These are phyloP conservation scores for Serrognathus titanus DNA, from an alignment of 2,888 invertebrate genomes.

Conservation along the genomic window DNA sequence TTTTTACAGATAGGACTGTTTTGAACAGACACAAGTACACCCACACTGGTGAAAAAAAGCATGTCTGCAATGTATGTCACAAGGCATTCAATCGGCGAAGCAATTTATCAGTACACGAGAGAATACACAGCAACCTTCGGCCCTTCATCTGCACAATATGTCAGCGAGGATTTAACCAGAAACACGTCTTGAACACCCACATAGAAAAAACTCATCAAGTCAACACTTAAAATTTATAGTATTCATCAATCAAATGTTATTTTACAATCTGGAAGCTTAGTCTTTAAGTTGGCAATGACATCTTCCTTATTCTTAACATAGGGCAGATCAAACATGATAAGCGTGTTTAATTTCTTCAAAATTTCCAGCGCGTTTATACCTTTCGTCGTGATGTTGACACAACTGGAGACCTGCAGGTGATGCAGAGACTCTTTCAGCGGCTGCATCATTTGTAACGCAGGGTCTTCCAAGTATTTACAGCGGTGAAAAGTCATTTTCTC, in stretches of 20 bases:
- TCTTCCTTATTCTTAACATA: conserved; percentile 62
- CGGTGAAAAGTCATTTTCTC: conserved; percentile 69
- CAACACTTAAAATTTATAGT: too few relatives aligned
- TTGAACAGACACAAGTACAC: neutral
- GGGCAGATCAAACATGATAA: conserved; percentile 64
- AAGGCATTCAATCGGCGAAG: neutral
- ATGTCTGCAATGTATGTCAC: neutral
- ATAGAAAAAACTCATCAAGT: neutral
- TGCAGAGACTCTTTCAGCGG: conserved; percentile 59
- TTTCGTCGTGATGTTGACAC: conserved; percentile 67
- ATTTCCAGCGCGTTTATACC: conserved; percentile 63
- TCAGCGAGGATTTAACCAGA: neutral
- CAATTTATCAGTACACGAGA: neutral
- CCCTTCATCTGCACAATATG: neutral
- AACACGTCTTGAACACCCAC: neutral
- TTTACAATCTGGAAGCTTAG: conserved; percentile 63
- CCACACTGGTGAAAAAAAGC: neutral
- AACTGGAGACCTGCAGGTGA: conserved; percentile 70
- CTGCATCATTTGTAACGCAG: conserved; percentile 61
- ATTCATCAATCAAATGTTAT: too few relatives aligned
- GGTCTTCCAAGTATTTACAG: conserved; percentile 71
- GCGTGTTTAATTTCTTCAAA: conserved; percentile 56
- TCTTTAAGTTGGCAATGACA: conserved; percentile 55
- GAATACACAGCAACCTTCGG: neutral
- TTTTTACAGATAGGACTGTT: neutral